Evolutionary conservation across 2,113 vertebrate species (phyloP), one percentile per base, ranked within the genome.

Genomic region (Probosciger aterrimus): DNA sequence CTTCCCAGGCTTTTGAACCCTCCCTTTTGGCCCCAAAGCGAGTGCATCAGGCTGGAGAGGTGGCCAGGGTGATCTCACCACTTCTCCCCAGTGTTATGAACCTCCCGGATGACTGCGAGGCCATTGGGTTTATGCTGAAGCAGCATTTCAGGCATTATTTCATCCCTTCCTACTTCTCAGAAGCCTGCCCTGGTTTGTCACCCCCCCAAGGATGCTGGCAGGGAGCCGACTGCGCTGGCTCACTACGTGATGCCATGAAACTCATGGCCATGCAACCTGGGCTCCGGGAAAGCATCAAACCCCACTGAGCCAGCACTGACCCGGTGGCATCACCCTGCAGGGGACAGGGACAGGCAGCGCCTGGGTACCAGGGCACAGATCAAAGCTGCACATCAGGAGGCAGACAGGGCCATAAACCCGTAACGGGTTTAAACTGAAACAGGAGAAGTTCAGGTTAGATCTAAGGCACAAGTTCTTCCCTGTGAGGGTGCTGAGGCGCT

Each of bases 201-300:
- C 88, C 87, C 81, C 79, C 80, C 18, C 3, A 73, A 92, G 90
- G 90, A 87, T 6, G 70, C 93, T 83, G 92, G 93, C 94, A 91
- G 63, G 4, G 73, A 75, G 59, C 87, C 87, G 4, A 3, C 39
- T 3, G 3, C 0, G 3, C 59, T 57, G 1, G 31, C 67, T 57
- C 90, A 2, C 22, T 10, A 5, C 70, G 37, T 0, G 35, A 46
- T 11, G 62, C 87, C 63, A 12, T 0, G 2, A 25, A 83, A 60
- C 62, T 53, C 57, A 1, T 0, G 9, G 86, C 52, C 39, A 30
- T 1, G 39, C 8, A 53, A 31, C 7, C 50, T 8, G 0, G 22
- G 43, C 25, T 23, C 75, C 1, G 9, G 76, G 88, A 57, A 90
- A 90, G 88, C 39, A 0, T 20, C 6, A 3, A 52, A 12, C 18